Evolutionary conservation across 2,113 vertebrate species (phyloP).

Genomic region (Grallaria varia): DNA sequence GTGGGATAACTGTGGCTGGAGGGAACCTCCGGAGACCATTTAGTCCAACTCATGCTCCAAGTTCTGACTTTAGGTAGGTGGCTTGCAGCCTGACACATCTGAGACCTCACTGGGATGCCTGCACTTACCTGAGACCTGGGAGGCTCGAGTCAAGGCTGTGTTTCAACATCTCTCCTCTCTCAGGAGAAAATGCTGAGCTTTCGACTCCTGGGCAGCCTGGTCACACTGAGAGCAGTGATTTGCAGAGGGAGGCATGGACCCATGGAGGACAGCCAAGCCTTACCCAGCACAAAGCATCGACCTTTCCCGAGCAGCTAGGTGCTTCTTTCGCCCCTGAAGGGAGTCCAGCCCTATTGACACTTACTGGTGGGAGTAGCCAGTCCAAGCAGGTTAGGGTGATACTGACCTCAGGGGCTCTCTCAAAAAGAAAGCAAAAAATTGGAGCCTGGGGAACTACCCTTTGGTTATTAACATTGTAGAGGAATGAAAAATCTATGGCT

Average conservation of each 20-base stretch:
- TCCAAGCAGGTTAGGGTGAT: background rate
- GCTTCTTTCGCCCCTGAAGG: background rate
- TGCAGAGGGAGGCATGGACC: accelerated
- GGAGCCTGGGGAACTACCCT: background rate
- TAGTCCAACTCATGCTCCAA: accelerated
- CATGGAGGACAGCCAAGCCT: background rate
- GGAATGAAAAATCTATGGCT: background rate
- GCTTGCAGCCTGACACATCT: background rate
- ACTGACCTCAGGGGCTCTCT: background rate
- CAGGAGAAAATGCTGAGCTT: background rate
- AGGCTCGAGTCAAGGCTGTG: background rate
- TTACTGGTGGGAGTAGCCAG: background rate
- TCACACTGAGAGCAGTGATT: background rate
- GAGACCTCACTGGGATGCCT: background rate
- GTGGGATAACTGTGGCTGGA: background rate
- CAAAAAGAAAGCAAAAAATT: background rate
- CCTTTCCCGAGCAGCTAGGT: background rate
- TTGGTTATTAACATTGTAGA: background rate
- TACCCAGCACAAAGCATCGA: background rate
- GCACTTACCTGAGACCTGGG: background rate
- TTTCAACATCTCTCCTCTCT: background rate
- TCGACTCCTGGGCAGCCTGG: background rate
- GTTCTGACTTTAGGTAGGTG: background rate
- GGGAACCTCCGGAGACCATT: background rate
- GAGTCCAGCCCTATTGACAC: background rate